A percentile compares a stretch with the other conserved stretches of the same genome.
Conservation (phyloP, 2,888 invertebrate genomes). For the Erebia epiphron region DNA sequence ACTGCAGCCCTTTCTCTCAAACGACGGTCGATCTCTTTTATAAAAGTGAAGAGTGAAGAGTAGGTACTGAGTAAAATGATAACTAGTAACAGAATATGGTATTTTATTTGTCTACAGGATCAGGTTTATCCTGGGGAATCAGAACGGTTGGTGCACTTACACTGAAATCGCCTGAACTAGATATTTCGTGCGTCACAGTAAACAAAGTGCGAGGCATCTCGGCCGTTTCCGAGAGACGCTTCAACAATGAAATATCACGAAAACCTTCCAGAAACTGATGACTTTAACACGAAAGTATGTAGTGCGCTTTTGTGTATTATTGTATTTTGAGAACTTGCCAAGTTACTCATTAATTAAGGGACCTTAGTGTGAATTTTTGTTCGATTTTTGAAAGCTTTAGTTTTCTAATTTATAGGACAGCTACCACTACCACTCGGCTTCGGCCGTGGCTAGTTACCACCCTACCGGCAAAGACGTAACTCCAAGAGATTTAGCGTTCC, state of each 20-base stretch:
- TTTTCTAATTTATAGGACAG: no score
- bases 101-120: background rate
- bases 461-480: no score
- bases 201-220: slow-evolving; percentile 19
- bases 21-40: no score
- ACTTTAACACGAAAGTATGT: slow-evolving; percentile 10
- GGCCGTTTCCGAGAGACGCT: slow-evolving; percentile 14
- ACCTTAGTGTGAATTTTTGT: no score
- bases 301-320: background rate
- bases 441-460: no score
- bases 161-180: slow-evolving; percentile 24
- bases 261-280: slow-evolving; percentile 25
- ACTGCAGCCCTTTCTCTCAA: no score
- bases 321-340: background rate
- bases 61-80: no score
- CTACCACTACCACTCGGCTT: no score
- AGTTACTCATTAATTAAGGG: background rate
- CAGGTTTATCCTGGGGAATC: background rate
- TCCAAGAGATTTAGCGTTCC: no score
- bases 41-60: no score
- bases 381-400: no score
- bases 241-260: slow-evolving; percentile 22
- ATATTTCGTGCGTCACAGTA: slow-evolving; percentile 26
- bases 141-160: slow-evolving; percentile 2
- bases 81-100: no score